Evolutionary conservation across 2,797 vertebrate genomes (phyloP).

Genomic region (Corythornis leucogaster): DNA sequence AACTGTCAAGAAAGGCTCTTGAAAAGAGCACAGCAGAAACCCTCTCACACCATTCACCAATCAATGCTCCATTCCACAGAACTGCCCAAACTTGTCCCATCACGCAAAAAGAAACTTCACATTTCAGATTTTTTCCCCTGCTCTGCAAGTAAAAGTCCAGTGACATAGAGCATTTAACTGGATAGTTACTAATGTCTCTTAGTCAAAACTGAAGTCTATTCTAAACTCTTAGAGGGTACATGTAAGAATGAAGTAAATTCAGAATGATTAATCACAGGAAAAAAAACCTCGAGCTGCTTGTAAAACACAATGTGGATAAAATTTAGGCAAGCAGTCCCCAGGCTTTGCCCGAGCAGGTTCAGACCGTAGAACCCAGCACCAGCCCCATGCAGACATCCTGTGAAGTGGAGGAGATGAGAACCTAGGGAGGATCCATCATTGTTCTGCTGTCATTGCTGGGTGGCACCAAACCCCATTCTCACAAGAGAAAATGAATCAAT

Average conservation of each 20-base stretch:
- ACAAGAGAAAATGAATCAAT: background rate
- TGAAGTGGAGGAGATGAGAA: background rate
- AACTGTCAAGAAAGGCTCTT: background rate
- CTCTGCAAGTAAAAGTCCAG: background rate
- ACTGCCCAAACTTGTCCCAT: background rate
- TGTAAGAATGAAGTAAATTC: background rate
- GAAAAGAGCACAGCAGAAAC: background rate
- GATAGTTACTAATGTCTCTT: background rate
- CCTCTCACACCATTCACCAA: accelerated
- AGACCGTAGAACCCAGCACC: background rate
- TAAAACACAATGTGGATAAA: background rate
- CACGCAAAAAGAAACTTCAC: background rate
- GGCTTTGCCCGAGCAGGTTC: background rate
- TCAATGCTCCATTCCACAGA: accelerated
- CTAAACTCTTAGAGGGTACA: background rate
- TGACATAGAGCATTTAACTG: background rate
- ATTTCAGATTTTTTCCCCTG: background rate
- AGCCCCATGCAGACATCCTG: background rate
- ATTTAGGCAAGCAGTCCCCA: background rate
- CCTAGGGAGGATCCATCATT: background rate
- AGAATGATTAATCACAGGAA: slow-evolving; percentile 17
- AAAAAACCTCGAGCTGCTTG: background rate
- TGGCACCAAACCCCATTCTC: background rate
- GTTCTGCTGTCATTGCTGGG: background rate
- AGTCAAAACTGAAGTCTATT: background rate